Conservation (phyloP, 2,113 vertebrate species). For the Potamarius usumacintae region DNA sequence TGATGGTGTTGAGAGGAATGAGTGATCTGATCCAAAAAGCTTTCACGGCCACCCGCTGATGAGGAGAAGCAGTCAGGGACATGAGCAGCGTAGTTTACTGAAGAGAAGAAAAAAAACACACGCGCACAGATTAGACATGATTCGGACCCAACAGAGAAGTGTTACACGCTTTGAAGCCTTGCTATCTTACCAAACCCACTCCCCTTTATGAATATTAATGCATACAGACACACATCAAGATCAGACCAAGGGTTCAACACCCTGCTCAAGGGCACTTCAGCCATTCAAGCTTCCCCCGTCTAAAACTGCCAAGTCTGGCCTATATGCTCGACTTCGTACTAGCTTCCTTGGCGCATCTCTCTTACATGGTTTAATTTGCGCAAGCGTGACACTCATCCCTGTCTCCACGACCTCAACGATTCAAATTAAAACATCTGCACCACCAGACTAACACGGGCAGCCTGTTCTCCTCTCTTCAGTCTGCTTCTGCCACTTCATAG, state of each 20-base stretch:
- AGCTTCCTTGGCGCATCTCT: not conserved
- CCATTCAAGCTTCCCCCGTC: too few relatives aligned
- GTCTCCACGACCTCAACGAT: not conserved
- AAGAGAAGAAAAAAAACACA: not conserved
- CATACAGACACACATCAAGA: too few relatives aligned
- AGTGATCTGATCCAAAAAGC: constrained; percentile 43
- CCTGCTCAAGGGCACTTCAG: too few relatives aligned
- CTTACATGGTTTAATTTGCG: not conserved
- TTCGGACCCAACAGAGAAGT: not conserved
- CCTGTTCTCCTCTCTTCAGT: constrained; percentile 66
- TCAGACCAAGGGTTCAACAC: too few relatives aligned
- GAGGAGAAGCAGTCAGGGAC: constrained; percentile 14
- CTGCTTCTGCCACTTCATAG: constrained; percentile 51
- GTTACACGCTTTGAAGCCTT: not conserved
- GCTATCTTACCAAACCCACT: not conserved
- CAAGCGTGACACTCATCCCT: not conserved
- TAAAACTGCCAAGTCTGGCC: not conserved
- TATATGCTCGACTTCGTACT: not conserved
- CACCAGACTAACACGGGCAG: not conserved
- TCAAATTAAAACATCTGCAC: too few relatives aligned
- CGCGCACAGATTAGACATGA: not conserved
- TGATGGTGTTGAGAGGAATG: constrained; percentile 49
- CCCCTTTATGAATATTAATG: not conserved
- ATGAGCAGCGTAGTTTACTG: constrained; percentile 46
- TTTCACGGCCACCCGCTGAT: constrained; percentile 31